These are phyloP conservation scores for Drosophila ananassae DNA, from an alignment of 1,140 invertebrate species.

Conservation along the genomic window DNA sequence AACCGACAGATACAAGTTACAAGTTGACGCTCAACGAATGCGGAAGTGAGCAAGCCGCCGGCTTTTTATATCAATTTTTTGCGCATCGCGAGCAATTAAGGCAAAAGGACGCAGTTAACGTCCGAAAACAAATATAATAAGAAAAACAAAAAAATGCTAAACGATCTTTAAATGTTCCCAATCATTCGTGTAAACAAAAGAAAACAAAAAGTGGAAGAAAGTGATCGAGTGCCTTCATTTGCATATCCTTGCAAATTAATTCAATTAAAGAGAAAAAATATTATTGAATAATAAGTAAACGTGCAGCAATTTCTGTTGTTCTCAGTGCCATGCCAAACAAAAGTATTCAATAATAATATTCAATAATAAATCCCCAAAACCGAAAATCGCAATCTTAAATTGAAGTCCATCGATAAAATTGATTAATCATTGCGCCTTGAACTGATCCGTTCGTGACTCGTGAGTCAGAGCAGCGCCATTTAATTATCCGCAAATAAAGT, in stretches of 20 bases:
- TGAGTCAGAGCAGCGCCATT: conserved; percentile 50
- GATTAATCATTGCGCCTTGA: conserved; percentile 62
- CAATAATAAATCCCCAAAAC: conserved; percentile 23
- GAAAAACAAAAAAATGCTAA: conserved; percentile 28
- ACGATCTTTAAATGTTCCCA: conserved; percentile 36
- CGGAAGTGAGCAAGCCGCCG: conserved; percentile 74
- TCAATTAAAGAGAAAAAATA: conserved; percentile 41
- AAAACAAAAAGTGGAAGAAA: conserved; percentile 38
- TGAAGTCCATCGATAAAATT: conserved; percentile 15
- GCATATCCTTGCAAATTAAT: conserved; percentile 72
- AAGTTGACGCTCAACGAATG: conserved; percentile 44
- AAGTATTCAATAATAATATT: conserved; percentile 50
- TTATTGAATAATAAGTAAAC: conserved; percentile 40
- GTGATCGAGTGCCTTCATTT: conserved; percentile 58
- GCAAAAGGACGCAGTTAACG: conserved; percentile 49
- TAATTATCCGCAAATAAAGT: conserved; percentile 38
- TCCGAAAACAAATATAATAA: conserved; percentile 21
- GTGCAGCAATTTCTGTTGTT: conserved; percentile 41
- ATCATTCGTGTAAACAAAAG: conserved; percentile 47
- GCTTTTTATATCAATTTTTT: conserved; percentile 44
- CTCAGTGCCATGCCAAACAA: conserved; percentile 45
- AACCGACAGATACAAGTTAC: conserved; percentile 7
- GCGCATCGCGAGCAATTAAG: conserved; percentile 20
- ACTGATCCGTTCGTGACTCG: conserved; percentile 57
- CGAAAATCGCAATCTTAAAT: conserved; percentile 4